Conservation (phyloP, 2,797 vertebrate genomes). For the Smutsia temminckii region DNA sequence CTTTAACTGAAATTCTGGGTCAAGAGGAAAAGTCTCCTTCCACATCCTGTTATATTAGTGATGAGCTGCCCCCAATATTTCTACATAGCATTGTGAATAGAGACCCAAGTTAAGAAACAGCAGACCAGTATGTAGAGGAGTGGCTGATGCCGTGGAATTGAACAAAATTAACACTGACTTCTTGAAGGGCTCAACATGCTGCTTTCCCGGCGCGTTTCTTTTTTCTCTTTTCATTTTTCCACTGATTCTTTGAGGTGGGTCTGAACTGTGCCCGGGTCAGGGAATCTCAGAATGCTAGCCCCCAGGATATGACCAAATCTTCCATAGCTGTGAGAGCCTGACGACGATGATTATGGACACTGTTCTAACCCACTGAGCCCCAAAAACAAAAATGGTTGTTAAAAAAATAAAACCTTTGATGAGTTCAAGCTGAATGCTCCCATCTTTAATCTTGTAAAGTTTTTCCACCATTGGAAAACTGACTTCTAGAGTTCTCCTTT, state of each 20-base stretch:
- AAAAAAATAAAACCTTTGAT: constrained; percentile 31
- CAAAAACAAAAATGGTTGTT: not conserved
- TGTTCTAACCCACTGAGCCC: constrained; percentile 23
- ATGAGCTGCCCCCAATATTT: not conserved
- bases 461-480: constrained; percentile 40
- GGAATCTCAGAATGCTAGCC: not conserved
- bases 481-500: not conserved
- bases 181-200: not conserved
- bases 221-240: not conserved
- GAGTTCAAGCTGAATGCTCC: not conserved
- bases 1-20: constrained; percentile 3
- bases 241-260: not conserved
- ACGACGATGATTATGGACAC: not conserved
- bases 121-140: not conserved
- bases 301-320: not conserved
- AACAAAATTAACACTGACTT: not conserved
- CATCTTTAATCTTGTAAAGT: constrained; percentile 14
- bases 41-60: not conserved
- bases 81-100: not conserved
- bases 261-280: too few relatives aligned
- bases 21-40: constrained; percentile 43
- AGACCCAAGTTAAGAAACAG: not conserved
- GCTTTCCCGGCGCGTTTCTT: not conserved
- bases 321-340: not conserved
- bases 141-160: not conserved